These are phyloP conservation scores for Borostomias antarcticus DNA, from an alignment of 2,797 vertebrate genomes.

Conservation along the genomic window DNA sequence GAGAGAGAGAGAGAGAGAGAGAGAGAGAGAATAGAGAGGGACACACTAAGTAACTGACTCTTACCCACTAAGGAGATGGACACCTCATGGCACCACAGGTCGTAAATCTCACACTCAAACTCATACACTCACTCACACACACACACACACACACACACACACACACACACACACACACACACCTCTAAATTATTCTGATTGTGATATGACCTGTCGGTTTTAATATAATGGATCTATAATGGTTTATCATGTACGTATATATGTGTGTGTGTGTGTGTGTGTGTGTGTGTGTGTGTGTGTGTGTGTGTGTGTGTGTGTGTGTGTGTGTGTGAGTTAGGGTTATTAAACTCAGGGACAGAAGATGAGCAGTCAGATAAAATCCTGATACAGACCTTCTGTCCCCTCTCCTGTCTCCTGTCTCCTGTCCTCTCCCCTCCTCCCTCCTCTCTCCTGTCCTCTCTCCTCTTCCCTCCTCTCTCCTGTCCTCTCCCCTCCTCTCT, in stretches of 20 bases:
- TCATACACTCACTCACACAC: neutral
- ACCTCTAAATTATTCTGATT: too few relatives aligned
- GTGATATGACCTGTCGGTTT: too few relatives aligned
- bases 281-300: slow-evolving; percentile 15
- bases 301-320: slow-evolving; percentile 16
- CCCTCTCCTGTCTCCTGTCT: too few relatives aligned
- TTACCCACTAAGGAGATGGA: slow-evolving; percentile 20
- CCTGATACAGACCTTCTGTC: neutral
- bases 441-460: too few relatives aligned
- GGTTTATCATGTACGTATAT: neutral
- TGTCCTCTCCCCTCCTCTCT: too few relatives aligned
- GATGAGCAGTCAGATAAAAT: neutral
- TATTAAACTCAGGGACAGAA: neutral
- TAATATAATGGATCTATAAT: too few relatives aligned
- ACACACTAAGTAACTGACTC: slow-evolving; percentile 2
- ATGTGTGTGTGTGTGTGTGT: slow-evolving; percentile 15
- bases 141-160: neutral
- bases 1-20: neutral
- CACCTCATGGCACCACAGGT: slow-evolving; percentile 8
- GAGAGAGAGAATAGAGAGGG: slow-evolving; percentile 9
- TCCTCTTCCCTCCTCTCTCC: too few relatives aligned
- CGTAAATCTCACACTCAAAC: neutral
- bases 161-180: neutral
- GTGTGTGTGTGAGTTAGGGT: slow-evolving; percentile 2
- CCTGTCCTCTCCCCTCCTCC: too few relatives aligned